Evolutionary conservation across 2,113 vertebrate genomes (phyloP).

Genomic region (Desmodus rotundus): DNA sequence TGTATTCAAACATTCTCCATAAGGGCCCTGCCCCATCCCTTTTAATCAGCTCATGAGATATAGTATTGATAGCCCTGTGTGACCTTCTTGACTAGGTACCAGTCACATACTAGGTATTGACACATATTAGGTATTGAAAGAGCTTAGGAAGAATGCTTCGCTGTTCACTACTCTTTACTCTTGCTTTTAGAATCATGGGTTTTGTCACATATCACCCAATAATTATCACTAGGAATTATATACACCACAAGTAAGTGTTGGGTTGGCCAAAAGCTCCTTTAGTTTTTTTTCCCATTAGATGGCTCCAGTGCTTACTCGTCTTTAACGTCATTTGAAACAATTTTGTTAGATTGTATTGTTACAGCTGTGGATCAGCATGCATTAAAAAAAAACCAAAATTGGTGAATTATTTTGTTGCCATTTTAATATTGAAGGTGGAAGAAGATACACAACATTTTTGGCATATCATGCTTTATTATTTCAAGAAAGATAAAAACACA

Average conservation of each 20-base stretch:
- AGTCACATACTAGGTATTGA: neutral
- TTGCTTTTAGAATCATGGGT: neutral
- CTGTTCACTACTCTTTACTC: neutral
- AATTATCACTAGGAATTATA: neutral
- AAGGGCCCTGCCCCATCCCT: accelerated
- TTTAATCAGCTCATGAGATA: neutral
- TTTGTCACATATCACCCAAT: neutral
- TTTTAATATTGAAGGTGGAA: too few species aligned
- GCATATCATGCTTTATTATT: too few species aligned
- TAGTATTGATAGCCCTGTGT: neutral
- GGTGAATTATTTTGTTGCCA: too few species aligned
- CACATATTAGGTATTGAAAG: neutral
- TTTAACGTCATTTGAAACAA: too few species aligned
- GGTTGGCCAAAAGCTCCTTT: too few species aligned
- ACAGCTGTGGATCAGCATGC: too few species aligned
- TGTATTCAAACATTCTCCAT: neutral
- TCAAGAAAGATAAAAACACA: too few species aligned
- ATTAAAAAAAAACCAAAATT: too few species aligned
- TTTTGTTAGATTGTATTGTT: too few species aligned
- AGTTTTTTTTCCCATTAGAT: too few species aligned
- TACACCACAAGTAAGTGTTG: neutral
- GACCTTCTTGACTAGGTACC: neutral
- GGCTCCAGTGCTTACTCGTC: too few species aligned
- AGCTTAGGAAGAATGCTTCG: neutral
- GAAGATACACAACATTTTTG: too few species aligned